phyloP scores from a whole-genome alignment of 2,888 invertebrate genomes.

The Habrosyne pyritoides region DNA sequence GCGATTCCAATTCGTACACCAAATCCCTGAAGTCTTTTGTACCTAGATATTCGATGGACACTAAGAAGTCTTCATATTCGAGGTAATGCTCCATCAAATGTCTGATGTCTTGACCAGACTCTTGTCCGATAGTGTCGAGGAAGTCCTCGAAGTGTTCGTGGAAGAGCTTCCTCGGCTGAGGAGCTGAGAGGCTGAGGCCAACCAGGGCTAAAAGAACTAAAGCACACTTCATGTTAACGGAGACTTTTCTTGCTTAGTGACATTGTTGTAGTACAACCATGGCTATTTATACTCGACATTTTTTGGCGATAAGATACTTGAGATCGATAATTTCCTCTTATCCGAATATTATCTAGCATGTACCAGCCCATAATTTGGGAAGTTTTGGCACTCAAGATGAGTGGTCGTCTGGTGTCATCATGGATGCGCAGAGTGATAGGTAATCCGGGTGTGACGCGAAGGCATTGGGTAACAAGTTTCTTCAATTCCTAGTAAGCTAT shows the following conservation, averaged over 20 bases:
- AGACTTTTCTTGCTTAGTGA: constrained; percentile 20
- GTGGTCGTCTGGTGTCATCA: neutral
- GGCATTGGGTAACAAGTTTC: neutral
- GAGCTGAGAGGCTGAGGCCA: constrained; percentile 49
- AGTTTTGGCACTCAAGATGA: neutral
- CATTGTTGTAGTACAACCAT: constrained; percentile 14
- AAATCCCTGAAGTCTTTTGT: constrained; percentile 57
- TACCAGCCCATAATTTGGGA: neutral
- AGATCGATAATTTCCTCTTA: neutral
- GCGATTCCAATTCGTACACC: constrained; percentile 60
- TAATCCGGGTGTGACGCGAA: neutral
- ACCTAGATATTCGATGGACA: constrained; percentile 45
- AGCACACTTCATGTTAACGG: constrained; percentile 50
- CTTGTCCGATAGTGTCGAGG: constrained; percentile 47
- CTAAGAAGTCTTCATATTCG: constrained; percentile 57
- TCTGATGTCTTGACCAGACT: constrained; percentile 39
- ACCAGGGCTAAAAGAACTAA: constrained; percentile 47
- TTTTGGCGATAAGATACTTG: neutral
- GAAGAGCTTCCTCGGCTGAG: constrained; percentile 61
- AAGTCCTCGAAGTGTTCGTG: constrained; percentile 68
- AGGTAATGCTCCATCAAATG: constrained; percentile 45
- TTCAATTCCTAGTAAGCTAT: neutral
- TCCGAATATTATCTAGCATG: constrained; percentile 3
- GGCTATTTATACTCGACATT: constrained; percentile 37
- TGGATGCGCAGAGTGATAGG: neutral